Conservation (phyloP, 2,888 invertebrate species). For the Marronus borbonicus region DNA sequence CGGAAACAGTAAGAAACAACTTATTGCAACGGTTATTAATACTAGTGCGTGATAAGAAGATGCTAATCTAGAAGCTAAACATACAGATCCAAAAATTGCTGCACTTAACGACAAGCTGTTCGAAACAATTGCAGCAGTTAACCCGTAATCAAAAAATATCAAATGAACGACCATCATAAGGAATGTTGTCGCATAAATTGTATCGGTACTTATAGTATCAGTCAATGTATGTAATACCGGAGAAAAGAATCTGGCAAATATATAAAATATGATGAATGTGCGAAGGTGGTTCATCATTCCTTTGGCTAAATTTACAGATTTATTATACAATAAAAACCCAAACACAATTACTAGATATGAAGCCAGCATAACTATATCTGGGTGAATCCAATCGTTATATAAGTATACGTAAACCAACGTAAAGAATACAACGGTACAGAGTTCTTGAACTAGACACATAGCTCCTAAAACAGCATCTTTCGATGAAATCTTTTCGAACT, state of each 20-base stretch:
- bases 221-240: slow-evolving; percentile 95
- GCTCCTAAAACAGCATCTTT: slow-evolving; percentile 82
- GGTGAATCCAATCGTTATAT: slow-evolving; percentile 79
- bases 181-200: slow-evolving; percentile 94
- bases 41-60: slow-evolving; percentile 91
- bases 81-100: slow-evolving; percentile 95
- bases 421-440: slow-evolving; percentile 84
- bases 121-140: slow-evolving; percentile 90
- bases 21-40: slow-evolving; percentile 89
- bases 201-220: slow-evolving; percentile 97
- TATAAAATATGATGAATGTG: slow-evolving; percentile 86
- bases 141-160: slow-evolving; percentile 93
- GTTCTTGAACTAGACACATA: slow-evolving; percentile 84
- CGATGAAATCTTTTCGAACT: slow-evolving; percentile 82
- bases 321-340: slow-evolving; percentile 78
- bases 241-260: slow-evolving; percentile 91
- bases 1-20: slow-evolving; percentile 92
- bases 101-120: slow-evolving; percentile 94
- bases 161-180: slow-evolving; percentile 91
- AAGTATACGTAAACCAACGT: slow-evolving; percentile 82
- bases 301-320: slow-evolving; percentile 56
- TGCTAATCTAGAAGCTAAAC: slow-evolving; percentile 91
- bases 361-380: slow-evolving; percentile 76
- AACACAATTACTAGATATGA: slow-evolving; percentile 74
- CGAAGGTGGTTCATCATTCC: slow-evolving; percentile 73